Evolutionary conservation across 1,140 invertebrate species (phyloP).

Genomic region (Drosophila burlai): DNA sequence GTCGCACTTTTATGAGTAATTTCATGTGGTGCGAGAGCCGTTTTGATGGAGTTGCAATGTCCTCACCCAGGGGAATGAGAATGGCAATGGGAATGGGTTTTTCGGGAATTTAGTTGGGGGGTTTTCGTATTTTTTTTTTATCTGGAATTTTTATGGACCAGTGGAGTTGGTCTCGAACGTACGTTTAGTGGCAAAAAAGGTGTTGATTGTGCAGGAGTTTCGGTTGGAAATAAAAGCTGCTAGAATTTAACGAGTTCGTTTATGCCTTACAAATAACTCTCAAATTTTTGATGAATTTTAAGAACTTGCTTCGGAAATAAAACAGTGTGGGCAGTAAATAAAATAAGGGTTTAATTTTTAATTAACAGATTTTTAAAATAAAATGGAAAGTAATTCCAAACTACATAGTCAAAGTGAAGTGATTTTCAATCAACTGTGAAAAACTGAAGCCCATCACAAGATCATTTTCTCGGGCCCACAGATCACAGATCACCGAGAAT

Average conservation of each 20-base stretch:
- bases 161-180: slow-evolving; percentile 20
- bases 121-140: background rate
- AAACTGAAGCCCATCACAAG: background rate
- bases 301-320: background rate
- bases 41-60: slow-evolving; percentile 66
- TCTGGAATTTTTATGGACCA: slow-evolving; percentile 32
- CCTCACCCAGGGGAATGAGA: slow-evolving; percentile 50
- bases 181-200: slow-evolving; percentile 29
- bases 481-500: slow-evolving; percentile 24
- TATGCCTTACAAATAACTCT: slow-evolving; percentile 31
- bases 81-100: slow-evolving; percentile 19
- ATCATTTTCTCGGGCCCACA: background rate
- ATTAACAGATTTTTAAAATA: background rate
- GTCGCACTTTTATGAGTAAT: slow-evolving; percentile 74
- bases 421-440: slow-evolving; percentile 3
- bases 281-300: slow-evolving; percentile 2
- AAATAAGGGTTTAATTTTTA: background rate
- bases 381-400: too few species aligned
- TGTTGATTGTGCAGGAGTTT: slow-evolving; percentile 30
- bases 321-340: background rate
- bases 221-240: slow-evolving; percentile 15
- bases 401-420: too few species aligned
- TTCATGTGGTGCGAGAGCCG: slow-evolving; percentile 71
- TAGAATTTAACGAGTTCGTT: slow-evolving; percentile 33
- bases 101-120: slow-evolving; percentile 23